phyloP scores from a whole-genome alignment of 2,888 invertebrate species.

The Perithous albicinctus region DNA sequence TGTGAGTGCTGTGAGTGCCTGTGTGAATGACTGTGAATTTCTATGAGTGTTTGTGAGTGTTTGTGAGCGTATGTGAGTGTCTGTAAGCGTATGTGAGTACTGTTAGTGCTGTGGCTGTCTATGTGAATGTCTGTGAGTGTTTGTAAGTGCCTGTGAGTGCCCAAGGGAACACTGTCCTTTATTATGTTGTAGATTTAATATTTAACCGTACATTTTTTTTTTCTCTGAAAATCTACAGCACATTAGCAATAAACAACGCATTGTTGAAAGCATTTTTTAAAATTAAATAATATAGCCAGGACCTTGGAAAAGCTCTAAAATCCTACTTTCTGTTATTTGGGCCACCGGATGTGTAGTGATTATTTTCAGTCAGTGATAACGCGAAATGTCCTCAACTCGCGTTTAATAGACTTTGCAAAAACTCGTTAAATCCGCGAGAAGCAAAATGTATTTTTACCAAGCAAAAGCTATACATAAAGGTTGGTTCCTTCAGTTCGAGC shows the following conservation, averaged over 20 bases:
- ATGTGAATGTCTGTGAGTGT: too few relatives aligned
- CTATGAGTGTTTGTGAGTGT: too few relatives aligned
- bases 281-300: not conserved
- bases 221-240: too few relatives aligned
- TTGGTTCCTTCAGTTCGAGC: not conserved
- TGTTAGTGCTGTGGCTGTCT: too few relatives aligned
- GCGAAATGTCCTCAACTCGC: slow-evolving; percentile 22
- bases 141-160: too few relatives aligned
- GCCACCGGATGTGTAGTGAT: slow-evolving; percentile 35
- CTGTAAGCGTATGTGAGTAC: too few relatives aligned
- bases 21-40: too few relatives aligned
- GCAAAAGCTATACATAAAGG: not conserved
- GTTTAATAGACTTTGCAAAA: slow-evolving; percentile 33
- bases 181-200: too few relatives aligned
- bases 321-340: slow-evolving; percentile 37
- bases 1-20: too few relatives aligned
- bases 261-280: not conserved
- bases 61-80: too few relatives aligned
- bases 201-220: too few relatives aligned
- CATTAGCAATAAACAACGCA: not conserved
- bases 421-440: slow-evolving; percentile 32
- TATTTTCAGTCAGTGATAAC: slow-evolving; percentile 36
- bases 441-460: not conserved
- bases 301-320: slow-evolving; percentile 33
- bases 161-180: too few relatives aligned